Evolutionary conservation across 2,113 vertebrate species (phyloP).

Genomic region (Carassius gibelio): DNA sequence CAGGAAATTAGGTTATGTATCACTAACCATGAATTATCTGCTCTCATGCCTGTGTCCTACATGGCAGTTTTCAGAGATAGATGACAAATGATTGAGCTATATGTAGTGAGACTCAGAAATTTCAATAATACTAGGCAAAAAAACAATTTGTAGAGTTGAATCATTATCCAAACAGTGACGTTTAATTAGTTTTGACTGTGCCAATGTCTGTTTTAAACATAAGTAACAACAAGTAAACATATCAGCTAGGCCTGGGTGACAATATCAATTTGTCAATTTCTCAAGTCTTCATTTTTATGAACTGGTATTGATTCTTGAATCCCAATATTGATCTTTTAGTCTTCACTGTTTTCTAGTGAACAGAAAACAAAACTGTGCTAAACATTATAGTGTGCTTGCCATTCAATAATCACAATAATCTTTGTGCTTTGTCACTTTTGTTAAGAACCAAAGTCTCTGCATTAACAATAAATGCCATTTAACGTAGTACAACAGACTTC

Average conservation of each 20-base stretch:
- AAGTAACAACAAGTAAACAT: background rate
- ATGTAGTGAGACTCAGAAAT: background rate
- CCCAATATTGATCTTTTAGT: background rate
- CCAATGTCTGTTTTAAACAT: too few relatives aligned
- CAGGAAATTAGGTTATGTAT: constrained; percentile 16
- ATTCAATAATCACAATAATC: too few relatives aligned
- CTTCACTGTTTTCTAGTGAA: background rate
- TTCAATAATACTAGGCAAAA: too few relatives aligned
- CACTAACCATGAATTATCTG: background rate
- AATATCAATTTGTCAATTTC: too few relatives aligned
- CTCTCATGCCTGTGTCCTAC: background rate
- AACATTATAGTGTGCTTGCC: too few relatives aligned
- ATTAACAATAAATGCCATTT: too few relatives aligned
- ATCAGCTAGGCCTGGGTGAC: background rate
- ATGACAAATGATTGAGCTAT: background rate
- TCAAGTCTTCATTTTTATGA: background rate
- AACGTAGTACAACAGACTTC: too few relatives aligned
- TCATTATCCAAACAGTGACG: too few relatives aligned
- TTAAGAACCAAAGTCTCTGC: too few relatives aligned
- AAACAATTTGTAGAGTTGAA: too few relatives aligned
- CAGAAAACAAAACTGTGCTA: background rate
- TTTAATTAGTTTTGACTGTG: too few relatives aligned
- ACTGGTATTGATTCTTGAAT: background rate
- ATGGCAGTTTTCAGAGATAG: background rate
- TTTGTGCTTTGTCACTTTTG: too few relatives aligned